phyloP scores from a whole-genome alignment of 2,113 vertebrate genomes.

The Chaetorhynchus papuensis region DNA sequence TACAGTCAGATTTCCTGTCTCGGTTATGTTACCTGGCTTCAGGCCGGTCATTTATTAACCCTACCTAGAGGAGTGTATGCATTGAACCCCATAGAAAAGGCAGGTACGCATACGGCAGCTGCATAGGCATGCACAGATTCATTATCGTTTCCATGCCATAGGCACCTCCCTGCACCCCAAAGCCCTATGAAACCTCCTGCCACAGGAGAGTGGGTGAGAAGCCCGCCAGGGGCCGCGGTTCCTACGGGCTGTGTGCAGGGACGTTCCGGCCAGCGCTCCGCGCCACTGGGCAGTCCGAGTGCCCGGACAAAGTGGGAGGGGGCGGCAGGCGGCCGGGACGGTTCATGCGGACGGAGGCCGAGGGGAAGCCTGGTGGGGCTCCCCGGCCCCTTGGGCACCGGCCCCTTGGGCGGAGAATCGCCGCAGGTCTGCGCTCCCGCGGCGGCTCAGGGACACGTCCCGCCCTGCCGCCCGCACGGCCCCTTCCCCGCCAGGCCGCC shows the following conservation, averaged over 20 bases:
- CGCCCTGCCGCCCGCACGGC: neutral
- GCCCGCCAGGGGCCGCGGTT: neutral
- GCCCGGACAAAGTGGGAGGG: neutral
- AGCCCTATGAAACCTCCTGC: neutral
- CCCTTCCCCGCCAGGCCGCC: neutral
- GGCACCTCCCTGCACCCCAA: neutral
- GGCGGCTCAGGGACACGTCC: neutral
- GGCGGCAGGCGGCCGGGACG: neutral
- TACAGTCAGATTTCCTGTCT: neutral
- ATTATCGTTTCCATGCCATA: fast-evolving
- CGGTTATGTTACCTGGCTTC: neutral
- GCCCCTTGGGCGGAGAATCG: neutral
- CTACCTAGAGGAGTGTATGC: neutral
- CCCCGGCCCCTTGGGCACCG: neutral
- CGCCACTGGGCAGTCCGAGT: neutral
- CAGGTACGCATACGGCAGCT: fast-evolving
- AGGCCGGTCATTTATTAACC: neutral
- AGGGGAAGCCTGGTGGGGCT: neutral
- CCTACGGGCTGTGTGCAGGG: neutral
- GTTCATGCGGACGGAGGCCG: neutral
- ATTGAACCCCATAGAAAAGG: neutral
- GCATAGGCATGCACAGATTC: neutral
- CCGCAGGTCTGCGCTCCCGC: neutral
- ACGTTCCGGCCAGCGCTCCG: neutral
- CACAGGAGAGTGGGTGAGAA: neutral